A percentile compares a stretch with the other conserved stretches of the same genome.
These are phyloP conservation scores for Semnornis frantzii DNA, from an alignment of 2,113 vertebrate genomes.

Conservation along the genomic window DNA sequence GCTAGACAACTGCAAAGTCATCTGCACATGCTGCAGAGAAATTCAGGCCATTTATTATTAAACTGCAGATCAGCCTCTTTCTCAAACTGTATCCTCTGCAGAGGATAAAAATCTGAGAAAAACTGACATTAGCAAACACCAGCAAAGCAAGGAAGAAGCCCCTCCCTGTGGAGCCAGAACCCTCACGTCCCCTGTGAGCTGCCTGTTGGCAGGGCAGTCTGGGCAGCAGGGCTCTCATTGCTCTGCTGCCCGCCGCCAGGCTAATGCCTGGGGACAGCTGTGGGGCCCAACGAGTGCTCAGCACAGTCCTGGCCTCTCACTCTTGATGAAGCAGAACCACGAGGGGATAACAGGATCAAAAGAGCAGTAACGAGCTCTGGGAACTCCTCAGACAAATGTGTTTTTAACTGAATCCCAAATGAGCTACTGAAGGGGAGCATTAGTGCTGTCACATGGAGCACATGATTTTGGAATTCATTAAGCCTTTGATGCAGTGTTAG, in stretches of 20 bases:
- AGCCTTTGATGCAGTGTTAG: conserved; percentile 50
- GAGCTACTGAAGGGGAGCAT: conserved; percentile 41
- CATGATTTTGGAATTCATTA: conserved; percentile 71
- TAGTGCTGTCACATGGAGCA: conserved; percentile 60
- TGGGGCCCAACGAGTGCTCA: rapidly evolving
- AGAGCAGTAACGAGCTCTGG: conserved; percentile 24
- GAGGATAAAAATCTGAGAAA: not conserved
- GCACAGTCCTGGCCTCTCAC: rapidly evolving
- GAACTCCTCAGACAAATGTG: conserved; percentile 50
- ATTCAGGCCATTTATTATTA: not conserved
- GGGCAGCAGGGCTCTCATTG: rapidly evolving
- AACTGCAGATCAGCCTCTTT: not conserved
- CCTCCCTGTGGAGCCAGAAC: not conserved
- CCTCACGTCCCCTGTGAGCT: rapidly evolving
- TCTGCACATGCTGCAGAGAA: not conserved
- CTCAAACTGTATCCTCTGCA: not conserved
- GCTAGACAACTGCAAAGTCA: not conserved
- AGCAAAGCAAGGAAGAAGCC: rapidly evolving
- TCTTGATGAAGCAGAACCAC: not conserved
- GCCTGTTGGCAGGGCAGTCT: not conserved
- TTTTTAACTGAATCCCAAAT: conserved; percentile 39
- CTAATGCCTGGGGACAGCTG: not conserved
- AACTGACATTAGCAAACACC: not conserved
- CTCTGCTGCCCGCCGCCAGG: not conserved
- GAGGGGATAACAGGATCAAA: conserved; percentile 44